Percentiles rank a stretch among this genome's conserved stretches.
These are phyloP conservation scores for Scelioninae gen. 1 DNA, from an alignment of 2,888 invertebrate species.

Conservation along the genomic window DNA sequence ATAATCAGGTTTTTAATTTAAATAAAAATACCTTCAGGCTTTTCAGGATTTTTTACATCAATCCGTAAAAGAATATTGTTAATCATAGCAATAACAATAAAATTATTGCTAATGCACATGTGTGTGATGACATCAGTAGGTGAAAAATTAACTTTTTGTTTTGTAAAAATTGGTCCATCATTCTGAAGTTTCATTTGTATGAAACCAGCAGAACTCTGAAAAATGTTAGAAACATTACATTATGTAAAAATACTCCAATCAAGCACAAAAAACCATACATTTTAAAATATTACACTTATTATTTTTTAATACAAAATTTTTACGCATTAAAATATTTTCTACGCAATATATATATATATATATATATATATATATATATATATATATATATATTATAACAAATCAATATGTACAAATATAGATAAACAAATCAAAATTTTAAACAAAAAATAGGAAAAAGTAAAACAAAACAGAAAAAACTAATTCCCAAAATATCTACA, in stretches of 20 bases:
- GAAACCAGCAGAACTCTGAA: constrained; percentile 84
- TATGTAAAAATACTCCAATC: not conserved
- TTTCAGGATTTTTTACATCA: constrained; percentile 91
- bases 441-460: not conserved
- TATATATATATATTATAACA: no score
- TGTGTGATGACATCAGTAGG: constrained; percentile 92
- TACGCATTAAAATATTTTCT: not conserved
- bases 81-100: constrained; percentile 92
- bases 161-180: constrained; percentile 94
- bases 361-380: not conserved
- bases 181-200: constrained; percentile 88
- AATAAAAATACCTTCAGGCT: constrained; percentile 88
- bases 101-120: constrained; percentile 92
- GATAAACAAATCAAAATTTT: not conserved
- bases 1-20: not conserved
- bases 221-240: not conserved
- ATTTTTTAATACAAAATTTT: not conserved
- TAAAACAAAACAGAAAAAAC: no score
- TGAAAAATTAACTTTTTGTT: constrained; percentile 91
- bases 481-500: not conserved
- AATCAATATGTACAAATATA: no score
- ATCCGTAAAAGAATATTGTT: constrained; percentile 92
- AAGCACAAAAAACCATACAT: not conserved
- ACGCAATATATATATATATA: not conserved
- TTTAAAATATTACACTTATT: not conserved